Conservation (phyloP, 2,888 invertebrate genomes). For the Ochropacha duplaris region DNA sequence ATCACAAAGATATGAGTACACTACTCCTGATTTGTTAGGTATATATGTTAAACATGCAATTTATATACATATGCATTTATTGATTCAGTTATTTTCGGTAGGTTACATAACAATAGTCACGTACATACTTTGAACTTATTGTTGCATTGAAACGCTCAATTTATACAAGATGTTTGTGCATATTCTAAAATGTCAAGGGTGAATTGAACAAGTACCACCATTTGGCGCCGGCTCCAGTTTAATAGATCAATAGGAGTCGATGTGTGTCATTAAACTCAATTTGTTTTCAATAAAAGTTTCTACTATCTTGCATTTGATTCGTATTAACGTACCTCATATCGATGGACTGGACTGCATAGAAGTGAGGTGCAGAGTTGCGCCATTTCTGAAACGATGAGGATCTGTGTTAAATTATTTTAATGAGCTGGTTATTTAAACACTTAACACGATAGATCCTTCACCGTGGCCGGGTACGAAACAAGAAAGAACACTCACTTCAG, state of each 20-base stretch:
- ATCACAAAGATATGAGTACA: background rate
- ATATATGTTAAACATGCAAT: conserved; percentile 14
- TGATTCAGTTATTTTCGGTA: background rate
- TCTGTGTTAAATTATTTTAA: conserved; percentile 6
- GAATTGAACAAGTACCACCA: conserved; percentile 51
- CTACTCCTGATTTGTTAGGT: background rate
- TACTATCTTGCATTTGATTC: conserved; percentile 37
- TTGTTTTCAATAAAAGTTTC: conserved; percentile 52
- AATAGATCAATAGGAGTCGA: conserved; percentile 74
- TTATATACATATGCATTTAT: background rate
- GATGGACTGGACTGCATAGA: conserved; percentile 72
- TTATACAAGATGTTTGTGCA: background rate
- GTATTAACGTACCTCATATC: conserved; percentile 67
- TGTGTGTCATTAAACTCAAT: conserved; percentile 64
- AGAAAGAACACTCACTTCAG: conserved; percentile 68
- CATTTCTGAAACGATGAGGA: conserved; percentile 69
- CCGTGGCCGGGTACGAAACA: conserved; percentile 24
- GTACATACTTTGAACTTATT: background rate
- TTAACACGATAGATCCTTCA: conserved; percentile 7
- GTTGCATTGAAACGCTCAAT: background rate
- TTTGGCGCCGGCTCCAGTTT: conserved; percentile 54
- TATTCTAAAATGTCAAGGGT: conserved; percentile 56
- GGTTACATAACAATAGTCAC: background rate
- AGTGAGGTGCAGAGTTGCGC: conserved; percentile 74
- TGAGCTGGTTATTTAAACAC: background rate